These are phyloP conservation scores for Otocyon megalotis DNA, from an alignment of 2,113 vertebrate genomes.

Conservation along the genomic window DNA sequence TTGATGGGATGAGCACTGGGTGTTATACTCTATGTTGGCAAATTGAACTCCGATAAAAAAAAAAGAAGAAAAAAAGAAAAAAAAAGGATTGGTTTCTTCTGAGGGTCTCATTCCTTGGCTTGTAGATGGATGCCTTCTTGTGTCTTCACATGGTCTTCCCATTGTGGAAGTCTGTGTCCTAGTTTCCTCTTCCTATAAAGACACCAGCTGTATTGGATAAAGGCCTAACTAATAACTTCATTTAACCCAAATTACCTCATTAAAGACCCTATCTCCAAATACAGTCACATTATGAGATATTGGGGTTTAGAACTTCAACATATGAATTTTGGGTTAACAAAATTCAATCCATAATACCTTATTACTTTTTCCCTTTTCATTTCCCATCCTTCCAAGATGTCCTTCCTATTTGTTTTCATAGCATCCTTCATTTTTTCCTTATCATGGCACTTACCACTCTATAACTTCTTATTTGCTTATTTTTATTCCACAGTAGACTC, in stretches of 20 bases:
- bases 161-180: background rate
- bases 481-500: background rate
- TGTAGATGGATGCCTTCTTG: background rate
- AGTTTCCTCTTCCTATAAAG: background rate
- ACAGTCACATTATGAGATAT: background rate
- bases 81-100: background rate
- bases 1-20: no score
- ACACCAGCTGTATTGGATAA: background rate
- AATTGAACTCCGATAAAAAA: no score
- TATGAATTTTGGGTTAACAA: background rate
- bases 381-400: background rate
- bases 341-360: background rate
- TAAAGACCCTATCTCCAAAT: background rate
- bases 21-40: no score
- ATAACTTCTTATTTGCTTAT: slow-evolving; percentile 58
- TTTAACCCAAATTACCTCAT: slow-evolving; percentile 21
- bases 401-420: background rate
- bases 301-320: background rate
- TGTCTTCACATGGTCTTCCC: background rate
- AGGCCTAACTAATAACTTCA: background rate
- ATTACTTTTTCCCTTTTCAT: background rate
- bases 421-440: background rate
- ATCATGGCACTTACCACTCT: background rate
- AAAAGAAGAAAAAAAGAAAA: no score
- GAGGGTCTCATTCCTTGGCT: background rate